These are phyloP conservation scores for Melanostoma scalare DNA, from an alignment of 2,888 invertebrate genomes.

Conservation along the genomic window DNA sequence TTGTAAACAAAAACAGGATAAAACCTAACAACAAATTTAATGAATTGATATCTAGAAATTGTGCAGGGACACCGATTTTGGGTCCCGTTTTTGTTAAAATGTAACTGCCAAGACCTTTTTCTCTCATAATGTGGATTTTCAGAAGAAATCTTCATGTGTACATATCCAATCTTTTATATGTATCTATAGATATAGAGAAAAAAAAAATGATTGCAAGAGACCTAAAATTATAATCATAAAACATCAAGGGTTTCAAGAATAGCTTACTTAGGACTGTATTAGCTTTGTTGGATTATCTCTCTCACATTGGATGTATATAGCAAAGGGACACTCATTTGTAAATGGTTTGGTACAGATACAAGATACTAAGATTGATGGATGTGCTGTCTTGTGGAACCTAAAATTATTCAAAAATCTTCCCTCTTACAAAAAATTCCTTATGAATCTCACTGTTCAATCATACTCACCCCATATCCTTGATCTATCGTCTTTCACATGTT, in stretches of 20 bases:
- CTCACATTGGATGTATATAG: slow-evolving; percentile 52
- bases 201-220: slow-evolving; percentile 46
- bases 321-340: slow-evolving; percentile 60
- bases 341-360: slow-evolving; percentile 61
- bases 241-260: slow-evolving; percentile 45
- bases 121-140: slow-evolving; percentile 6
- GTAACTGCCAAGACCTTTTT: slow-evolving; percentile 4
- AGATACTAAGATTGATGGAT: slow-evolving; percentile 33
- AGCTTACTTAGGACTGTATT: slow-evolving; percentile 47
- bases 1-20: no score
- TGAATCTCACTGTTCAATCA: no score
- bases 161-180: background rate
- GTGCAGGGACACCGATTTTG: slow-evolving; percentile 33
- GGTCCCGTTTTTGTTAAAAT: slow-evolving; percentile 6
- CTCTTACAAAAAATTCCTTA: slow-evolving; percentile 33
- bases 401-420: slow-evolving; percentile 40
- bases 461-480: no score
- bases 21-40: no score
- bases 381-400: background rate
- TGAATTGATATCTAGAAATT: background rate
- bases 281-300: slow-evolving; percentile 65
- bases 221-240: slow-evolving; percentile 36
- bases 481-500: background rate
- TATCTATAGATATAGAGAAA: background rate
- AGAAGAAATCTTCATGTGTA: slow-evolving; percentile 20